Base-by-base conservation (phyloP, 2,888 invertebrate species). In the Drosophila borborema region DNA sequence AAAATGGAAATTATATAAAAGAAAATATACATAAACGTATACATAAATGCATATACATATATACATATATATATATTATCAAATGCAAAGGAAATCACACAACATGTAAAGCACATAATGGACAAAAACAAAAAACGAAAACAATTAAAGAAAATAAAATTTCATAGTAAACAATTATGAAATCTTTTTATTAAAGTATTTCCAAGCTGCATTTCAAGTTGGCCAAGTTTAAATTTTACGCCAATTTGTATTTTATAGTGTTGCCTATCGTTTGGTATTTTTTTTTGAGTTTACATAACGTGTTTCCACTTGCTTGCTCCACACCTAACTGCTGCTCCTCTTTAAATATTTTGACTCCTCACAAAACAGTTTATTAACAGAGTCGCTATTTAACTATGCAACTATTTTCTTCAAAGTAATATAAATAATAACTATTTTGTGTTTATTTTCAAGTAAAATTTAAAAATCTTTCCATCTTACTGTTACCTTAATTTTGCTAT, bases 81-180 rank as follows among this genome's bases (percentile, higher is more conserved):
- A 66, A 80, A 73, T 55, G 58, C 60, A 82, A 74, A 61, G 36
- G 49, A 59, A 71, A 61, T 78, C 77, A 80, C 88, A 74, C 82
- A 81, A 89, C 62, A 87, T 89, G 90, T 85, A 85, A 85, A 90
- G 90, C 85, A 85, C 90, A 87, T 85, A 85, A 81, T 79, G 90
- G 86, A 74, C 74, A 83, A 82, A 85, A 82, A 66, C 63, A 83
- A 81, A 65, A 71, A 65, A 71, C 63, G 69, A 80, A 60, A 82
- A 82, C 55, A 74, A 80, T 74, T 85, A 81, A 88, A 87, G 49
- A 51, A 76, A 90, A 76, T 82, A 82, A 70, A 81, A 77, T 85
- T 85, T 90, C 86, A 85, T 85, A 85, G 86, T 85, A 84, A 88
- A 74, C 64, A 34, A 41, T 16, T 12, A 10, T 3, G 10, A n/a